These are phyloP conservation scores for Antechinus stuartii DNA, from an alignment of 2,113 vertebrate species.

Conservation along the genomic window DNA sequence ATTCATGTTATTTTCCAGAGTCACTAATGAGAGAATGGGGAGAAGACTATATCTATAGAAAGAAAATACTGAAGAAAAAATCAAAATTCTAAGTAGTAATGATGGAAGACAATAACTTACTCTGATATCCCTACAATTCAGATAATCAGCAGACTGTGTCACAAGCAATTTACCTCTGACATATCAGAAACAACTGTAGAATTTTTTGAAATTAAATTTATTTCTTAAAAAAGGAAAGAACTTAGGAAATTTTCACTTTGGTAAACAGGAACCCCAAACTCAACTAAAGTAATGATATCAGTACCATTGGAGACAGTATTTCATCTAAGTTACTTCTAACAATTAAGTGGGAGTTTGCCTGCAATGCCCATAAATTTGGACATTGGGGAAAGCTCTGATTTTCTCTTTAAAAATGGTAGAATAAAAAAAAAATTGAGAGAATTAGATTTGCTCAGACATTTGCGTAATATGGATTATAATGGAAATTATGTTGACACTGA, in stretches of 20 bases:
- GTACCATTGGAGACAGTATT: neutral
- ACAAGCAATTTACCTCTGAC: slow-evolving; percentile 21
- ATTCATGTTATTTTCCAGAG: neutral
- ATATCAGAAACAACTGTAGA: neutral
- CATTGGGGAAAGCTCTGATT: neutral
- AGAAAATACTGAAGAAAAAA: neutral
- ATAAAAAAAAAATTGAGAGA: neutral
- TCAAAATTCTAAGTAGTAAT: neutral
- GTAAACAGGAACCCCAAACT: neutral
- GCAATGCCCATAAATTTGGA: neutral
- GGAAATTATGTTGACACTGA: neutral
- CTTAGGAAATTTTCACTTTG: neutral
- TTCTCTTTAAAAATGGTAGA: neutral
- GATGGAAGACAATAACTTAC: neutral
- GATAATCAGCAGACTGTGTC: neutral
- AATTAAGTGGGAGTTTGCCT: neutral
- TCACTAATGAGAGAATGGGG: neutral
- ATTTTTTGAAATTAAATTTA: slow-evolving; percentile 6
- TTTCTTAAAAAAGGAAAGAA: neutral
- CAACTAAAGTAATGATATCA: neutral
- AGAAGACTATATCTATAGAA: neutral
- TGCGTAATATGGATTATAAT: neutral
- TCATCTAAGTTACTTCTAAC: neutral
- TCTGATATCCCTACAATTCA: neutral
- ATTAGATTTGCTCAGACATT: neutral